Percentiles rank a stretch among this genome's conserved stretches.
Evolutionary conservation across 2,797 vertebrate genomes (phyloP).

Genomic region (Acipenser ruthenus): DNA sequence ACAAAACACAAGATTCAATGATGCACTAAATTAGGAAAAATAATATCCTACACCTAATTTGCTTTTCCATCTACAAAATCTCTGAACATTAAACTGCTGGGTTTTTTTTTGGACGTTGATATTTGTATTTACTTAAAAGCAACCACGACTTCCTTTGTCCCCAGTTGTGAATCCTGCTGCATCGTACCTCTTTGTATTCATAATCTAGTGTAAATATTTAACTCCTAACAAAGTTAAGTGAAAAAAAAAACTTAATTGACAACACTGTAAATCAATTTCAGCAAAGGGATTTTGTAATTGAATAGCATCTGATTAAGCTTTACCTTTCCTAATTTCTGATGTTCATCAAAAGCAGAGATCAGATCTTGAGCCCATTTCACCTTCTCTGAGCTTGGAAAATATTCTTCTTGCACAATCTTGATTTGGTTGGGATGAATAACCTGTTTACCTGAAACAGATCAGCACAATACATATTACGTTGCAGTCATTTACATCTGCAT

Average conservation of each 20-base stretch:
- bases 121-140: slow-evolving; percentile 34
- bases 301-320: slow-evolving; percentile 30
- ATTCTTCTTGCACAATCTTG: slow-evolving; percentile 85
- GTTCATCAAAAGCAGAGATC: slow-evolving; percentile 81
- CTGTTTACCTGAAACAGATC: slow-evolving; percentile 81
- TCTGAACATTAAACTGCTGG: slow-evolving; percentile 36
- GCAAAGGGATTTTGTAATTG: no score
- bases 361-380: slow-evolving; percentile 86
- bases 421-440: slow-evolving; percentile 97
- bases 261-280: no score
- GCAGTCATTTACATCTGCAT: no score
- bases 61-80: slow-evolving; percentile 60
- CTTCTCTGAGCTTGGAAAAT: slow-evolving; percentile 80
- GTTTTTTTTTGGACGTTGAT: slow-evolving; percentile 5
- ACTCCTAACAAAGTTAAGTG: no score
- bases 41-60: slow-evolving; percentile 89
- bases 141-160: slow-evolving; percentile 28
- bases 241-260: no score
- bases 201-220: no score
- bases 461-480: slow-evolving; percentile 18
- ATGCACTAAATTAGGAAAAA: slow-evolving; percentile 99
- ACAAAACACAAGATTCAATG: slow-evolving; percentile 89
- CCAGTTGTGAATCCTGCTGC: no score
- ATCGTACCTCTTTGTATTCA: no score
- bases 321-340: slow-evolving; percentile 94